These are phyloP conservation scores for Parasteatoda lunata DNA, from an alignment of 2,888 invertebrate genomes.

Conservation along the genomic window DNA sequence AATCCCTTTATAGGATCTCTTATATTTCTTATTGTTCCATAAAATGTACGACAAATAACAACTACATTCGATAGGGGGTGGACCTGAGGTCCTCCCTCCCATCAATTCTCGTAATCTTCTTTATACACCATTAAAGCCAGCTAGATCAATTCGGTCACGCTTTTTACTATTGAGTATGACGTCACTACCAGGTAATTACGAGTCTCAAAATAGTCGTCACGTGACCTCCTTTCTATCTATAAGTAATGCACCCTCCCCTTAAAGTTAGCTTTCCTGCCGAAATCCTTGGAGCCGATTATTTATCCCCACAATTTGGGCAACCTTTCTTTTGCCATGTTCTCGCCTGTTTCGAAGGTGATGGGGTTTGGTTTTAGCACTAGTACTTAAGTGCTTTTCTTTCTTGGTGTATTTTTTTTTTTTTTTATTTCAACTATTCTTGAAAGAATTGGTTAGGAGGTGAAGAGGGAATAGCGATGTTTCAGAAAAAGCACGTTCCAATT, in stretches of 20 bases:
- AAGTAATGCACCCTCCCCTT: conserved; percentile 34
- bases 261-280: conserved; percentile 7
- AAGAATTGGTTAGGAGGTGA: not conserved
- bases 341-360: conserved; percentile 13
- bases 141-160: conserved; percentile 43
- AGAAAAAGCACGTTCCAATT: not conserved
- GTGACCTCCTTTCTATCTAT: conserved; percentile 44
- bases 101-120: conserved; percentile 29
- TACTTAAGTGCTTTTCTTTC: not conserved
- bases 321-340: not conserved
- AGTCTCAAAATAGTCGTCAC: conserved; percentile 37
- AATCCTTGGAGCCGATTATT: not conserved
- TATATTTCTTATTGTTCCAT: conserved; percentile 15
- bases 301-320: not conserved
- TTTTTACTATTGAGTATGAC: conserved; percentile 47
- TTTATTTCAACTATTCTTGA: too few relatives aligned
- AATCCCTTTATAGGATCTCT: not conserved
- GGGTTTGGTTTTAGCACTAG: conserved; percentile 5
- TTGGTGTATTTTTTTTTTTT: not conserved
- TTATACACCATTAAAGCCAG: conserved; percentile 29
- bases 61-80: not conserved
- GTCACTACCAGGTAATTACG: conserved; percentile 50
- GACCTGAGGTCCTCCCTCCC: not conserved
- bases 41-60: conserved; percentile 17
- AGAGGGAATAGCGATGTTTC: not conserved